A percentile compares a stretch with the other conserved stretches of the same genome.
phyloP scores from a whole-genome alignment of 2,797 vertebrate genomes.

The Hipposideros larvatus region DNA sequence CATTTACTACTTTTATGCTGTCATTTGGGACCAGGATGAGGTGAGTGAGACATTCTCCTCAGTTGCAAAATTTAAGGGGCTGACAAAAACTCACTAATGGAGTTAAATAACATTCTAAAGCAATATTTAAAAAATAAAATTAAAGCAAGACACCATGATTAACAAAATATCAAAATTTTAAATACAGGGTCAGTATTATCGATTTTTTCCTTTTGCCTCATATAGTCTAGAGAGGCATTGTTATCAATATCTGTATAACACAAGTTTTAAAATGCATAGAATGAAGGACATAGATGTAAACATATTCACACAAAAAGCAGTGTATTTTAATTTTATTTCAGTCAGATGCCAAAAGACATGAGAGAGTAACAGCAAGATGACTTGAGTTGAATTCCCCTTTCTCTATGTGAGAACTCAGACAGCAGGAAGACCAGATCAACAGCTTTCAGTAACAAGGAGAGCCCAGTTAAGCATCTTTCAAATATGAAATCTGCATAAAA shows the following conservation, averaged over 20 bases:
- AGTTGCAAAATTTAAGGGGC: neutral
- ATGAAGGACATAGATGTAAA: neutral
- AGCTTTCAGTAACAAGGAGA: conserved; percentile 64
- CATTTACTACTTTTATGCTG: neutral
- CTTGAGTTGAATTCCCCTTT: neutral
- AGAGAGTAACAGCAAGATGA: neutral
- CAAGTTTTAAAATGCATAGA: neutral
- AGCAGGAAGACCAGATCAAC: conserved; percentile 66
- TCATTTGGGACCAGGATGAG: neutral
- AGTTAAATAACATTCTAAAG: neutral
- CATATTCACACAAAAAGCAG: neutral
- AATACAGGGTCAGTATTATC: neutral
- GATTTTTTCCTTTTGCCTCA: neutral
- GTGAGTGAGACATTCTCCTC: neutral
- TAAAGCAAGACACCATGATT: neutral
- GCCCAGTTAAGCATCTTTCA: conserved; percentile 70
- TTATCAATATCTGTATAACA: neutral
- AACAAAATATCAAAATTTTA: neutral
- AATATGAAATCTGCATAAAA: conserved; percentile 58
- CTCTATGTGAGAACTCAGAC: conserved; percentile 42
- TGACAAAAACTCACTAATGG: neutral
- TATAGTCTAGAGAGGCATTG: neutral
- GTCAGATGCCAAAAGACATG: neutral
- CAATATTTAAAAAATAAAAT: neutral
- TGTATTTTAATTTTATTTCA: neutral